Conservation (phyloP, 1,140 invertebrate species). For the Drosophila elegans region DNA sequence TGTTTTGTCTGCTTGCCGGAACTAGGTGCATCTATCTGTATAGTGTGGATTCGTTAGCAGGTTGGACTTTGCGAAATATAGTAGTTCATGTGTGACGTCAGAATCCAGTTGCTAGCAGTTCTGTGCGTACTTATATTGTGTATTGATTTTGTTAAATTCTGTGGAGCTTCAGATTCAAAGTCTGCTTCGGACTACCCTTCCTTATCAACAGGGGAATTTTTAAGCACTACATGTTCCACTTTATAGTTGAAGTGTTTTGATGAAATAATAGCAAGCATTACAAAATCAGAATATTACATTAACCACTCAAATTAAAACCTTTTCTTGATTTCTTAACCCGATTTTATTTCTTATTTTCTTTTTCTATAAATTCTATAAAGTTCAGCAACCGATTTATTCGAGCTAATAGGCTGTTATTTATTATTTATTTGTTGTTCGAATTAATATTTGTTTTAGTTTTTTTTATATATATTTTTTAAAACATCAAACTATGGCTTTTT, state of each 20-base stretch:
- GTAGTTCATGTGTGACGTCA: constrained; percentile 41
- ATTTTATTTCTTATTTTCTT: background rate
- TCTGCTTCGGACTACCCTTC: constrained; percentile 31
- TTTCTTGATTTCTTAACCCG: background rate
- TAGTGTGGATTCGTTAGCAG: constrained; percentile 18
- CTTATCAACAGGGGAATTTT: constrained; percentile 19
- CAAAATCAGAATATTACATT: background rate
- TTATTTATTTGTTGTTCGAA: too few species aligned
- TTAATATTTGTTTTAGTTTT: too few species aligned
- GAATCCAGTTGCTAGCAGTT: constrained; percentile 31
- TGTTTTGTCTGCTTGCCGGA: constrained; percentile 5
- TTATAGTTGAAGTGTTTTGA: background rate
- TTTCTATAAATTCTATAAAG: too few species aligned
- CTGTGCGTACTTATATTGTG: constrained; percentile 13
- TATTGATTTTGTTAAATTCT: constrained; percentile 6
- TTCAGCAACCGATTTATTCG: too few species aligned
- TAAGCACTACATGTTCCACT: constrained; percentile 3
- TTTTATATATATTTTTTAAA: too few species aligned
- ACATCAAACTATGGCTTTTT: too few species aligned
- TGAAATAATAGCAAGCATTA: constrained; percentile 9
- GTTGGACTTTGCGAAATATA: constrained; percentile 45
- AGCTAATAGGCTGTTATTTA: too few species aligned
- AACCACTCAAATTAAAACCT: constrained; percentile 1
- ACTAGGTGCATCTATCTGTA: constrained; percentile 14
- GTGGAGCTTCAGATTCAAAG: constrained; percentile 26